A percentile compares a stretch with the other conserved stretches of the same genome.
Conservation (phyloP, 2,113 vertebrate genomes). For the Lonchura striata region DNA sequence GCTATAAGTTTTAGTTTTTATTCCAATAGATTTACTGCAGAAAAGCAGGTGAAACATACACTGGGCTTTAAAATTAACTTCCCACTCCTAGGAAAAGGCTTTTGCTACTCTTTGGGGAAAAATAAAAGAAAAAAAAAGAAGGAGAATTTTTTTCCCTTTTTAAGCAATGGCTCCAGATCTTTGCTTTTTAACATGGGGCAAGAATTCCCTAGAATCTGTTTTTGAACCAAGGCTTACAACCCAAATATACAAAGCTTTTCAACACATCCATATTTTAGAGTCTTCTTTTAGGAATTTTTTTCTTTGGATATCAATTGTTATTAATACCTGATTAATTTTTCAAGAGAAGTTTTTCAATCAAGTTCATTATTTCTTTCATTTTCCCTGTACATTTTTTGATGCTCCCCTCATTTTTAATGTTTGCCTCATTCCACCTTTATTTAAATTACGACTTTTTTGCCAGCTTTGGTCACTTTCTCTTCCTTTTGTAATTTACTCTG, state of each 20-base stretch:
- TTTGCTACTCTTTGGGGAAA: fast-evolving
- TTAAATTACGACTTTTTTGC: not conserved
- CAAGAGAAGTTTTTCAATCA: not conserved
- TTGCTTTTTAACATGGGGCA: not conserved
- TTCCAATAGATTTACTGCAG: not conserved
- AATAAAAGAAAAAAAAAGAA: fast-evolving
- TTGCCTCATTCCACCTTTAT: not conserved
- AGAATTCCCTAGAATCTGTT: not conserved
- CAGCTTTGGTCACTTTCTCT: not conserved
- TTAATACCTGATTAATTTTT: not conserved
- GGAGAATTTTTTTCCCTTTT: not conserved
- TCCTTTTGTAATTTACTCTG: conserved; percentile 10
- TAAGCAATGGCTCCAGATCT: not conserved
- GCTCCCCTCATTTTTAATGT: not conserved
- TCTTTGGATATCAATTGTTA: not conserved
- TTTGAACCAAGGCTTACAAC: not conserved
- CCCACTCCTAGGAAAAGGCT: not conserved
- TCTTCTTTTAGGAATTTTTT: not conserved
- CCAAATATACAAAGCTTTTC: not conserved
- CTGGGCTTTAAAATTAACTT: not conserved
- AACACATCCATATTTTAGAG: not conserved
- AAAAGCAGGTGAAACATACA: not conserved
- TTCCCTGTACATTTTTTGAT: not conserved
- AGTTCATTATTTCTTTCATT: not conserved
- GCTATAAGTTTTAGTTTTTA: not conserved